These are phyloP conservation scores for Acanthisitta chloris DNA, from an alignment of 2,113 vertebrate genomes.

Conservation along the genomic window DNA sequence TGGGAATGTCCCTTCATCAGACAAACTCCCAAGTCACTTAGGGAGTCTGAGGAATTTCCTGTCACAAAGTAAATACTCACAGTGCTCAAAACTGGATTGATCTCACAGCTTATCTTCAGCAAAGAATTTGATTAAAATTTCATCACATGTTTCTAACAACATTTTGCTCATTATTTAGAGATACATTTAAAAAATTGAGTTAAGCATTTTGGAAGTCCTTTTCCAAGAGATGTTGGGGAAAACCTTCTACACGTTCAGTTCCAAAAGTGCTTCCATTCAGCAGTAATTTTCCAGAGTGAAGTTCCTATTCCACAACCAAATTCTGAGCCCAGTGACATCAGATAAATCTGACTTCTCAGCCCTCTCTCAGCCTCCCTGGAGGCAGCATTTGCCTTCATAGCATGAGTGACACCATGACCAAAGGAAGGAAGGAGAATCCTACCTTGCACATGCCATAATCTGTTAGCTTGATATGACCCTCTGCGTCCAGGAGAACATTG, in stretches of 20 bases:
- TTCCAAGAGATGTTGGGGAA: neutral
- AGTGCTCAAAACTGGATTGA: neutral
- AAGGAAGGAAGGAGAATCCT: neutral
- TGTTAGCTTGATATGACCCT: constrained; percentile 96
- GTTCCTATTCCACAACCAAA: neutral
- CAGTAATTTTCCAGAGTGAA: neutral
- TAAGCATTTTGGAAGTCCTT: neutral
- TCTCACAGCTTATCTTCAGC: neutral
- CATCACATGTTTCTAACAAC: neutral
- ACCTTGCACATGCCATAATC: constrained; percentile 99
- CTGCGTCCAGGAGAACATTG: constrained; percentile 95
- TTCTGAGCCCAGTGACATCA: neutral
- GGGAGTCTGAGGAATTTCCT: neutral
- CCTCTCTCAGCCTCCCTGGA: neutral
- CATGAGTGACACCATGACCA: neutral
- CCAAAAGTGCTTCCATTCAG: neutral
- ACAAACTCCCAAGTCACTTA: neutral
- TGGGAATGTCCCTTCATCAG: neutral
- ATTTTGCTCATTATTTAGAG: neutral
- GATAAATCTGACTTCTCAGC: neutral
- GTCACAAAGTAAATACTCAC: neutral
- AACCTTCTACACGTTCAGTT: neutral
- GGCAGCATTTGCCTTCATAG: neutral
- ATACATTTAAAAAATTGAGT: neutral
- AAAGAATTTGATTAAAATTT: neutral